phyloP scores from a whole-genome alignment of 2,888 invertebrate species.

The Drosophila anceps region DNA sequence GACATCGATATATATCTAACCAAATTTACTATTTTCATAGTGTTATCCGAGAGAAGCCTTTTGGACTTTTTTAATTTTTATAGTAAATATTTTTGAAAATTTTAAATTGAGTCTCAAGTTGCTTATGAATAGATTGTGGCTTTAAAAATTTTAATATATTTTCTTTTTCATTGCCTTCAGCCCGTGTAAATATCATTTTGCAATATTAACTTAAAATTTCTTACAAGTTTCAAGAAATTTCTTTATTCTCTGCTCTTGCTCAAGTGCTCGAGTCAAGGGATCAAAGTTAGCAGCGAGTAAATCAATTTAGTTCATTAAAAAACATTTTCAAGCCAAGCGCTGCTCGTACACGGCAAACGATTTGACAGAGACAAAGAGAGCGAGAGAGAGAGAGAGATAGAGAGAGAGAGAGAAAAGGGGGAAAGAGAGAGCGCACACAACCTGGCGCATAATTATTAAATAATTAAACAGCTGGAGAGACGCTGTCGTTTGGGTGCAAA shows the following conservation, averaged over 20 bases:
- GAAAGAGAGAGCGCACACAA: slow-evolving; percentile 12
- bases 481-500: slow-evolving; percentile 29
- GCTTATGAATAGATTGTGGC: no score
- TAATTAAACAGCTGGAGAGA: slow-evolving; percentile 66
- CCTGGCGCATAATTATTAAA: slow-evolving; percentile 68
- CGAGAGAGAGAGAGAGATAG: no score
- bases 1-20: not conserved
- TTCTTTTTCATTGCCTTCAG: not conserved
- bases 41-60: not conserved
- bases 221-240: not conserved
- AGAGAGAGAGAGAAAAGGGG: no score
- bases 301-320: slow-evolving; percentile 74
- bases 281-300: slow-evolving; percentile 25
- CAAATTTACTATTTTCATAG: not conserved
- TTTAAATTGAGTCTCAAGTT: not conserved
- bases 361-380: slow-evolving; percentile 6
- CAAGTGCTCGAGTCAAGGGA: slow-evolving; percentile 25
- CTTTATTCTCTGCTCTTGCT: not conserved
- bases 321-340: slow-evolving; percentile 31
- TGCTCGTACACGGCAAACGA: not conserved
- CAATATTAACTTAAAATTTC: not conserved
- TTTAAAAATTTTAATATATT: no score
- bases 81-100: not conserved
- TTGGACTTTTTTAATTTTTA: not conserved
- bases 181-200: not conserved